Base-by-base conservation (phyloP, 2,797 vertebrate genomes). In the Cirrhinus mrigala region DNA sequence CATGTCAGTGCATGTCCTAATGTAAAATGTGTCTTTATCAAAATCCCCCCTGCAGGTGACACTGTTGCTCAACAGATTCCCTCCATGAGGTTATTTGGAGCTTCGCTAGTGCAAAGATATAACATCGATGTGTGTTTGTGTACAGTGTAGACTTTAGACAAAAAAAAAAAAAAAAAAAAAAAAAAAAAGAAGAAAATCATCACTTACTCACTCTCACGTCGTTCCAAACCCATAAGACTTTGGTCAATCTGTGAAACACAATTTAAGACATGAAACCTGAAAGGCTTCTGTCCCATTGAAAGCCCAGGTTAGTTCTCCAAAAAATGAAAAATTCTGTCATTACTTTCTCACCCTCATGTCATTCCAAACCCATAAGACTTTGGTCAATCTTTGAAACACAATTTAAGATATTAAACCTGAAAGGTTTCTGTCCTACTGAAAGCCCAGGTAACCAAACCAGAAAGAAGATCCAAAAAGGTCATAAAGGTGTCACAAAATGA, bases 21-120 rank as follows among this genome's bases (percentile, higher is more conserved):
- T 40, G 11, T 40, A 14, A 24, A 58, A 29, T 29, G 33, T n/a
- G 50, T 75, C 7, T 50, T 48, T 24, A 64, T n/a, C 37, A 4
- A 40, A 29, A 69, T 44, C 4, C 4, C 16, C 48, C 46, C 87
- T 81, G 71, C n/a, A 86, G 85, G 82, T 79, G 87, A 33, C 73
- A 48, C 85, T 86, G 48, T 86, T 86, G 85, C 78, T 66, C 66
- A 88, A 84, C 22, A 9, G 29, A 84, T 66, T 27, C 11, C 10
- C 40, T 79, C 8, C 18, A 16, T 54, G 50, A 75, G 27, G 44
- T 18, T 16, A 3, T 20, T 68, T 52, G 46, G 20, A 9, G 20
- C 33, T 70, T 81, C 15, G 44, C 33, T 16, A 81, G 9, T 18
- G 22, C n/a, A 33, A 66, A 50, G 1, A 80, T 29, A 0, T 46